Conservation (phyloP, 2,888 invertebrate species). For the Cremastinae sp. region DNA sequence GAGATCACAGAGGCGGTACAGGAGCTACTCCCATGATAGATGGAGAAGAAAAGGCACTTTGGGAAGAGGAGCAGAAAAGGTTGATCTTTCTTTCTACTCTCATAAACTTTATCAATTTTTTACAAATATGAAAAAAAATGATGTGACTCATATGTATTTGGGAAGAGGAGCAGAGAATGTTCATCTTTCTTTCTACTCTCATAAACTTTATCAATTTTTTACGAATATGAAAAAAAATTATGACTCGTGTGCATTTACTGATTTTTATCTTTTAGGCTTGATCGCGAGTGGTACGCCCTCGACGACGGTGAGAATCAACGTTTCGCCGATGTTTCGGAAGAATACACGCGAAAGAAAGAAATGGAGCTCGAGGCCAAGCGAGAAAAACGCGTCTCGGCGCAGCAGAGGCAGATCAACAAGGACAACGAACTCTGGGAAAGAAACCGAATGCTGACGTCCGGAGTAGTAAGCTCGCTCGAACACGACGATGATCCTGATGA, state of each 20-base stretch:
- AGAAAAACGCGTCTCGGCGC: conserved; percentile 96
- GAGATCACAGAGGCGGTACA: conserved; percentile 83
- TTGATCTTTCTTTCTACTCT: conserved; percentile 31
- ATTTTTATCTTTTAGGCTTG: conserved; percentile 83
- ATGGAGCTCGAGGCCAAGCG: conserved; percentile 94
- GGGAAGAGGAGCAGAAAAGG: conserved; percentile 93
- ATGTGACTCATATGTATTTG: too few relatives aligned
- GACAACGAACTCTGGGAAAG: conserved; percentile 99
- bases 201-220: neutral
- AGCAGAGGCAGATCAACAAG: conserved; percentile 97
- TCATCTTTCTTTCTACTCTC: neutral
- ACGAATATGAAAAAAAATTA: neutral
- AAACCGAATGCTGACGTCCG: conserved; percentile 97
- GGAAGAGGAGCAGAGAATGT: conserved; percentile 92
- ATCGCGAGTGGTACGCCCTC: conserved; percentile 98
- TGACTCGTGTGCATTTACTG: too few relatives aligned
- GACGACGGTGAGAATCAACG: conserved; percentile 98
- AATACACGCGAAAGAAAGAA: conserved; percentile 96
- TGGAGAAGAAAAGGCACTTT: conserved; percentile 88
- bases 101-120: too few relatives aligned
- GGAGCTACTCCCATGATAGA: conserved; percentile 85
- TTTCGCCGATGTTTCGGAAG: conserved; percentile 93
- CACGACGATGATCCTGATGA: conserved; percentile 97
- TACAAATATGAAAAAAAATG: too few relatives aligned
- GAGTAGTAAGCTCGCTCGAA: conserved; percentile 94